A percentile compares a stretch with the other conserved stretches of the same genome.
phyloP scores from a whole-genome alignment of 2,797 vertebrate species.

The Platalea minor region DNA sequence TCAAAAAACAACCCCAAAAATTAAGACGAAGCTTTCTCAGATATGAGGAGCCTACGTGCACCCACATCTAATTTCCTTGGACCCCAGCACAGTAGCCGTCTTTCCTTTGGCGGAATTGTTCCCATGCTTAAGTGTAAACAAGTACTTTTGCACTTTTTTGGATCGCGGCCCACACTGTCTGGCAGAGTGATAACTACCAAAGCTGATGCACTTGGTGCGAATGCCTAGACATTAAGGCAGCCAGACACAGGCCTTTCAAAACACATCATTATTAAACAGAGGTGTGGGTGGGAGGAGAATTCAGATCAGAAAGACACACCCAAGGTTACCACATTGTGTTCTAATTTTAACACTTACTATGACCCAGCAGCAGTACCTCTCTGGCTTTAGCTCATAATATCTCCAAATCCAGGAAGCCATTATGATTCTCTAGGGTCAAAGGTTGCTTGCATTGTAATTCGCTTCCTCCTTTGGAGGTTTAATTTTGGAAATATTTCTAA shows the following conservation, averaged over 20 bases:
- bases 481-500: constrained; percentile 81
- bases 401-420: constrained; percentile 80
- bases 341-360: constrained; percentile 91
- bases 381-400: constrained; percentile 72
- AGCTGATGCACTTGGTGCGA: neutral
- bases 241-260: constrained; percentile 53
- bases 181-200: constrained; percentile 32
- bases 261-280: constrained; percentile 61
- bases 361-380: constrained; percentile 46
- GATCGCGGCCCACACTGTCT: neutral
- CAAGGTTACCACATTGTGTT: constrained; percentile 88
- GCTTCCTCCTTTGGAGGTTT: constrained; percentile 89
- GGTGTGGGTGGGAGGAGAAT: constrained; percentile 66
- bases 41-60: neutral
- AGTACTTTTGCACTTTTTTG: constrained; percentile 3
- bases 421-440: constrained; percentile 87
- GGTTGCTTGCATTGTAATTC: constrained; percentile 91
- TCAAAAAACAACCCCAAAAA: neutral
- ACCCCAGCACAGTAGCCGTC: neutral
- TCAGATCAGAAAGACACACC: constrained; percentile 59
- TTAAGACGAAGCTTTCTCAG: neutral
- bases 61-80: neutral
- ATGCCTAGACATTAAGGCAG: constrained; percentile 9
- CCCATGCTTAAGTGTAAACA: constrained; percentile 2
- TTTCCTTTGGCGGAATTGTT: neutral